These are phyloP conservation scores for Neomorphus geoffroyi DNA, from an alignment of 2,797 vertebrate genomes.

Conservation along the genomic window DNA sequence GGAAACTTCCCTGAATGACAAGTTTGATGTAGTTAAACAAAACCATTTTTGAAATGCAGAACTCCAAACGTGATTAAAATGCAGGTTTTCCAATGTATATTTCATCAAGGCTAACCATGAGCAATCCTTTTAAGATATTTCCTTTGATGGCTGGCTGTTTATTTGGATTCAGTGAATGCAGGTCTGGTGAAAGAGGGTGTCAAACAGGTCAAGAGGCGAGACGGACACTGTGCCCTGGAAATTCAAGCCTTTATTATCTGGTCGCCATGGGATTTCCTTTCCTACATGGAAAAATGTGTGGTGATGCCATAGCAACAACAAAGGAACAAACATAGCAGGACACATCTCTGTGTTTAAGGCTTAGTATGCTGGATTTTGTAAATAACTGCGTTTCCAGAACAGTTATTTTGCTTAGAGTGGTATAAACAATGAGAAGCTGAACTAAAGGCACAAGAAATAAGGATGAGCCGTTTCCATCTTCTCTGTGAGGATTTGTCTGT, in stretches of 20 bases:
- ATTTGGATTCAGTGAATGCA: slow-evolving; percentile 63
- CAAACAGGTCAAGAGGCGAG: slow-evolving; percentile 81
- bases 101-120: slow-evolving; percentile 35
- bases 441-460: slow-evolving; percentile 48
- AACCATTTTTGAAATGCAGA: slow-evolving; percentile 46
- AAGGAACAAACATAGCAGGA: slow-evolving; percentile 45
- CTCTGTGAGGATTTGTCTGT: slow-evolving; percentile 20
- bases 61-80: slow-evolving; percentile 45
- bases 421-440: slow-evolving; percentile 40
- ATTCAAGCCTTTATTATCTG: slow-evolving; percentile 81
- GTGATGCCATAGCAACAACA: slow-evolving; percentile 66
- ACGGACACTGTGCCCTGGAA: slow-evolving; percentile 45
- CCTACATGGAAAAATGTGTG: slow-evolving; percentile 81
- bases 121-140: neutral
- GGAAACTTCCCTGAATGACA: slow-evolving; percentile 46
- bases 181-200: slow-evolving; percentile 81
- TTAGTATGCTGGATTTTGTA: slow-evolving; percentile 29
- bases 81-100: slow-evolving; percentile 47
- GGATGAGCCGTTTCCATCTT: slow-evolving; percentile 24
- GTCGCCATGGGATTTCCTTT: slow-evolving; percentile 74
- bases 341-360: slow-evolving; percentile 25
- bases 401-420: slow-evolving; percentile 41
- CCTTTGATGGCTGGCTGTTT: slow-evolving; percentile 48
- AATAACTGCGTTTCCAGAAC: slow-evolving; percentile 51
- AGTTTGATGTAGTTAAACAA: slow-evolving; percentile 28